Conservation (phyloP, 2,113 vertebrate genomes). For the Tympanuchus pallidicinctus region DNA sequence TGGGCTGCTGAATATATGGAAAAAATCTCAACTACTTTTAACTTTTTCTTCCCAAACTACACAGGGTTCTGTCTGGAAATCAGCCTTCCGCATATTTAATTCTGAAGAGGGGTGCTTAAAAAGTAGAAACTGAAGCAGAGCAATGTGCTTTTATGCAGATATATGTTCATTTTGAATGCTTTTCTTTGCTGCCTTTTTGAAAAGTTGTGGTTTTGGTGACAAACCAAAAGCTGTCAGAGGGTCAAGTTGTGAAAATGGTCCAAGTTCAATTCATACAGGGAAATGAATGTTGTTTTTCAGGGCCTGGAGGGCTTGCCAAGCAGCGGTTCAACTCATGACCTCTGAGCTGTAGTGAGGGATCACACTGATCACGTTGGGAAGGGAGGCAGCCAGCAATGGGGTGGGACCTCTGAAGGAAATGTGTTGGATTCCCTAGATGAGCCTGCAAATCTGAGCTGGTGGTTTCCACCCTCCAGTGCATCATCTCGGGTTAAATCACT, state of each 20-base stretch:
- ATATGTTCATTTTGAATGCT: background rate
- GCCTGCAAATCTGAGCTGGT: background rate
- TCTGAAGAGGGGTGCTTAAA: background rate
- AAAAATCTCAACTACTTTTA: slow-evolving; percentile 15
- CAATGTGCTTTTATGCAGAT: background rate
- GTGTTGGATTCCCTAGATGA: background rate
- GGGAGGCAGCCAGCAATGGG: background rate
- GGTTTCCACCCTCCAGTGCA: background rate
- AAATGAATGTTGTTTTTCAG: background rate
- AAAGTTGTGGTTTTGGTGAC: background rate
- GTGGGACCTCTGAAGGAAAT: background rate
- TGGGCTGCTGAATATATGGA: background rate
- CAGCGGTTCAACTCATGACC: background rate
- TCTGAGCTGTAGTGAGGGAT: background rate
- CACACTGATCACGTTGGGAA: accelerated
- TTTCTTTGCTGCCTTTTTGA: background rate
- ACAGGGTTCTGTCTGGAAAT: slow-evolving; percentile 10
- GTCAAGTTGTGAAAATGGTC: background rate
- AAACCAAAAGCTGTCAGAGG: background rate
- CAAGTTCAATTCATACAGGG: background rate
- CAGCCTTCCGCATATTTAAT: background rate
- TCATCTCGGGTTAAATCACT: background rate
- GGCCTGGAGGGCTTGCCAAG: background rate
- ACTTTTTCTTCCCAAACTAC: slow-evolving; percentile 12
- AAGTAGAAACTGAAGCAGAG: background rate